These are phyloP conservation scores for Ochropacha duplaris DNA, from an alignment of 2,888 invertebrate species.

Conservation along the genomic window DNA sequence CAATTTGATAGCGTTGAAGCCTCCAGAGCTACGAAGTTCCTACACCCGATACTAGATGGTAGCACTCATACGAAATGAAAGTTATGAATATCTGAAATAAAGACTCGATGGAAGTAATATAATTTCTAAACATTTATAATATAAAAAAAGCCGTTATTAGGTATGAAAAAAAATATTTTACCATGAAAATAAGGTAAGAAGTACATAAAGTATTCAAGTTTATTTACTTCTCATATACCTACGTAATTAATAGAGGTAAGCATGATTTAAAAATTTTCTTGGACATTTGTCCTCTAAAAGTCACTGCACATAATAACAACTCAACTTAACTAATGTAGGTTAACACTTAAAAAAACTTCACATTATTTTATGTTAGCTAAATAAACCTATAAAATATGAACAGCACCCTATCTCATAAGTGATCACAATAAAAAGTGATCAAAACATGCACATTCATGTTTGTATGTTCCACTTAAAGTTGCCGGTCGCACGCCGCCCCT, in stretches of 20 bases:
- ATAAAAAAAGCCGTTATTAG: no score
- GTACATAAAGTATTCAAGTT: no score
- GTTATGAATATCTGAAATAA: conserved; percentile 2
- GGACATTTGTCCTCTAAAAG: conserved; percentile 7
- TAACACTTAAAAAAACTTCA: conserved; percentile 4
- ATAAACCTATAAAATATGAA: conserved; percentile 15
- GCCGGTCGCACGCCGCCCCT: conserved; percentile 56
- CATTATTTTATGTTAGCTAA: background rate
- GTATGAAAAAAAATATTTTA: no score
- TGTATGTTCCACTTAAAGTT: conserved; percentile 58
- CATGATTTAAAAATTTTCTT: no score
- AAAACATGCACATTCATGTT: conserved; percentile 40
- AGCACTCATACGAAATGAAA: conserved; percentile 36
- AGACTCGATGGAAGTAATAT: no score
- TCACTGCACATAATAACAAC: background rate
- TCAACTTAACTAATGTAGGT: background rate
- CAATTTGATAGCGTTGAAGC: conserved; percentile 63
- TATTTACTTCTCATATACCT: no score
- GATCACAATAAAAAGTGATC: conserved; percentile 24
- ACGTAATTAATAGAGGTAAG: no score
- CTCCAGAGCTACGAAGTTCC: conserved; percentile 58
- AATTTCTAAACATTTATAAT: no score
- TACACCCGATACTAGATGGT: conserved; percentile 54
- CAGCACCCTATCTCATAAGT: conserved; percentile 22
- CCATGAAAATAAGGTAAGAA: no score